Evolutionary conservation across 2,113 vertebrate genomes (phyloP).

Genomic region (Nothocercus julius): DNA sequence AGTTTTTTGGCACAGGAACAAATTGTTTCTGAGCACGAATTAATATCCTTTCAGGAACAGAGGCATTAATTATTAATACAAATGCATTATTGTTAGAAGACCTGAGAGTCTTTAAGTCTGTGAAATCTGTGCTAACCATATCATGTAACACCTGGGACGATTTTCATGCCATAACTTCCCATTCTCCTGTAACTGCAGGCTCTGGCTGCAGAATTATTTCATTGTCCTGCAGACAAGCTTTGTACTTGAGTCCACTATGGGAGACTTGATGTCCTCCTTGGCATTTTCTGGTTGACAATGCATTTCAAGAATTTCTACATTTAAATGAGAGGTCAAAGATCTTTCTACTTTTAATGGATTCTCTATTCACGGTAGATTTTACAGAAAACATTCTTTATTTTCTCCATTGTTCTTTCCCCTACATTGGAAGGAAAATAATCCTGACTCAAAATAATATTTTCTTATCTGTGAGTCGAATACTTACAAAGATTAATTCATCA

Average conservation of each 20-base stretch:
- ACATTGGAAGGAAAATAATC: slow-evolving; percentile 59
- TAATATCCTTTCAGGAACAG: not conserved
- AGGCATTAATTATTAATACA: not conserved
- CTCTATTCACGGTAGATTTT: not conserved
- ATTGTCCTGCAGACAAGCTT: not conserved
- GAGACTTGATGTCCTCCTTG: not conserved
- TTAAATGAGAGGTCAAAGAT: slow-evolving; percentile 1
- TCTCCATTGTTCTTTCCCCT: slow-evolving; percentile 1
- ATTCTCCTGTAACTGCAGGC: not conserved
- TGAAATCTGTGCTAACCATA: not conserved
- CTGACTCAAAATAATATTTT: slow-evolving; percentile 26
- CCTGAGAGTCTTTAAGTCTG: not conserved
- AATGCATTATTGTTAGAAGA: not conserved
- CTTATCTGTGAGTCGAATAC: not conserved
- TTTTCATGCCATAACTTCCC: not conserved
- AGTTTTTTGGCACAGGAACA: not conserved
- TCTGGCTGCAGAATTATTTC: not conserved
- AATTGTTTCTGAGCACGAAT: not conserved
- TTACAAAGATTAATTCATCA: slow-evolving; percentile 37
- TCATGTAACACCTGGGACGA: not conserved
- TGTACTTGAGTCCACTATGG: not conserved
- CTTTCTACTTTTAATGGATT: not conserved
- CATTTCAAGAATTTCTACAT: not conserved
- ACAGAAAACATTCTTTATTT: not conserved
- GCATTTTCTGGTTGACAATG: not conserved